Base-by-base conservation (phyloP, 1,140 invertebrate species). In the Globodera rostochiensis region DNA sequence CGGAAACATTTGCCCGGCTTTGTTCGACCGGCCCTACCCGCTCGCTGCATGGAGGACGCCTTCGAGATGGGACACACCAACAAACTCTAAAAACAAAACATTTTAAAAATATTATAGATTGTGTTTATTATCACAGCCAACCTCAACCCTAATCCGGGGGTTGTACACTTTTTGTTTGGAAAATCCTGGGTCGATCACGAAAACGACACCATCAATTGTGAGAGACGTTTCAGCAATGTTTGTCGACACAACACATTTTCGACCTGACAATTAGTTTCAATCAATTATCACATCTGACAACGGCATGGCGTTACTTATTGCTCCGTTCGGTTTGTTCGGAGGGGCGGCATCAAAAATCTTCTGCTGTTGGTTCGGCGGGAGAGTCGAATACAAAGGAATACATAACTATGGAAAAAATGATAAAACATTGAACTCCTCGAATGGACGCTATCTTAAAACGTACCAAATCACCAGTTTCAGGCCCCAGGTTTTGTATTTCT, bases 141-240 rank as follows among this genome's bases (percentile, higher is more conserved):
- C 98, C 91, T 99, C 98, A 5, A 99, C 97, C 82, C 98, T 93
- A 87, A 98, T 97, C 87, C 96, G 92, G 13, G 96, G 96, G 92
- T 98, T 98, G 90, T 98, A 98, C 0, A 98, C 94, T 91, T 98
- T 99, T 91, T 99, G 98, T 91, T 99, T 99, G 0, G 97, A 96
- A 92, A 99, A 99, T 19, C 98, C 98, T n/a, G 98, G 97, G 92
- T 99, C 98, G 89, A 99, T 99, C 1, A 99, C 98, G 92, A 98
- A 99, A 7, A 99, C 97, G n/a, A 99, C 96, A 80, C 98, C 98
- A 90, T 99, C 98, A 87, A 99, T 99, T 1, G 98, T 99, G 6
- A 99, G 91, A 0, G 97, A 99, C 0, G 98, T 99, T 92, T 99
- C 98, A 0, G 98, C 98, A 86, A 99, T 99, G 90, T 99, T 99